Percentiles rank a stretch among this genome's conserved stretches.
These are phyloP conservation scores for Acanthurus lineatus DNA, from an alignment of 2,797 vertebrate genomes.

Conservation along the genomic window DNA sequence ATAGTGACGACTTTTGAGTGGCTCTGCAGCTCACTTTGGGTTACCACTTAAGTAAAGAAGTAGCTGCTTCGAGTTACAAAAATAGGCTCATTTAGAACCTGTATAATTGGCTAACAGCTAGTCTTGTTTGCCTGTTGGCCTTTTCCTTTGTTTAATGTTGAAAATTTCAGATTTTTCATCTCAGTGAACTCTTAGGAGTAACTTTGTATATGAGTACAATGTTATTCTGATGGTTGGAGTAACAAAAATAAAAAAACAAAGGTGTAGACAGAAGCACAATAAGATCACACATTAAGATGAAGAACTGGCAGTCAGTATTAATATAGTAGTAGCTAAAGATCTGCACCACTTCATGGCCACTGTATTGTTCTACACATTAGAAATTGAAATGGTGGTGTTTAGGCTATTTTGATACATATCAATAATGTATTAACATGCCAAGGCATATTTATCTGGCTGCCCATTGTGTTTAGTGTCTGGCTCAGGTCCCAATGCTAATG, in stretches of 20 bases:
- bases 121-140: background rate
- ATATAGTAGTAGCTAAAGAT: background rate
- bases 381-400: constrained; percentile 1
- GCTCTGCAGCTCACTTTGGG: background rate
- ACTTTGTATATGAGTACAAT: no score
- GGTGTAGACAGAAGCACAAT: background rate
- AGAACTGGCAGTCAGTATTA: background rate
- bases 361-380: background rate
- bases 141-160: background rate
- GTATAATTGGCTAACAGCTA: no score
- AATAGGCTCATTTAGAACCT: background rate
- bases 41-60: background rate
- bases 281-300: background rate
- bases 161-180: no score
- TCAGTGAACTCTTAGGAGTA: no score
- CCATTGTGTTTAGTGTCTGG: constrained; percentile 34
- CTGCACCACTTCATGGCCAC: background rate
- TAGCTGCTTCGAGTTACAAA: background rate
- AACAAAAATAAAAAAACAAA: background rate
- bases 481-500: constrained; percentile 68
- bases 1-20: background rate
- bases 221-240: background rate
- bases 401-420: constrained; percentile 15
- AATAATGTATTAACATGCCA: constrained; percentile 45
- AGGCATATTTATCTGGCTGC: constrained; percentile 2